These are phyloP conservation scores for Gymnothorax javanicus DNA, from an alignment of 2,797 vertebrate genomes.

Conservation along the genomic window DNA sequence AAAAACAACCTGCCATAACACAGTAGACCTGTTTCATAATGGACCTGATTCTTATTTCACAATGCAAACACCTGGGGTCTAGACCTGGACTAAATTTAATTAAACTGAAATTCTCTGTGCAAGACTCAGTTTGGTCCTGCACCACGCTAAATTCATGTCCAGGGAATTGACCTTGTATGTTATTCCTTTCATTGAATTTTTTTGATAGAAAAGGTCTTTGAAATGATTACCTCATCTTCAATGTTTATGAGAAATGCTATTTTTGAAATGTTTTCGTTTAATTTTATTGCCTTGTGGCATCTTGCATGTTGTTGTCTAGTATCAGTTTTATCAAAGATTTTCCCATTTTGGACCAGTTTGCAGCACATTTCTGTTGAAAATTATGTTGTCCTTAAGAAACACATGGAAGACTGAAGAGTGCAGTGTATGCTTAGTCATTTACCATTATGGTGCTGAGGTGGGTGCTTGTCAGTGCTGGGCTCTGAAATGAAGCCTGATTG, in stretches of 20 bases:
- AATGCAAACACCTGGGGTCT: too few species aligned
- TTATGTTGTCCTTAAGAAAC: not conserved
- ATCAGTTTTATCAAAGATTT: not conserved
- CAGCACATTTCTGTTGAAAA: not conserved
- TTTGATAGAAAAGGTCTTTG: not conserved
- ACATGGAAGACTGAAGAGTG: not conserved
- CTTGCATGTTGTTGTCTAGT: not conserved
- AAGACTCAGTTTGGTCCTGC: too few species aligned
- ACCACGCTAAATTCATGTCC: too few species aligned
- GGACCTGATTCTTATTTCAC: too few species aligned
- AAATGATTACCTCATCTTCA: not conserved
- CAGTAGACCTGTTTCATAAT: not conserved
- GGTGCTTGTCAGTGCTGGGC: not conserved
- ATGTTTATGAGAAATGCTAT: not conserved
- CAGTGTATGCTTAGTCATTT: not conserved
- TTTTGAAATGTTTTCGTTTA: not conserved
- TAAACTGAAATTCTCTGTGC: too few species aligned
- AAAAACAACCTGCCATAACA: not conserved
- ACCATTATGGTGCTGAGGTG: not conserved
- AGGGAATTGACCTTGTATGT: not conserved
- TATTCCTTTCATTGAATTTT: not conserved
- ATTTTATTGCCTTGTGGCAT: not conserved
- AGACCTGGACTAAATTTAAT: too few species aligned
- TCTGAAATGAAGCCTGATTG: not conserved
- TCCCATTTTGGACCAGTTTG: not conserved